Conservation (phyloP, 1,140 invertebrate genomes). For the Asobara japonica region DNA sequence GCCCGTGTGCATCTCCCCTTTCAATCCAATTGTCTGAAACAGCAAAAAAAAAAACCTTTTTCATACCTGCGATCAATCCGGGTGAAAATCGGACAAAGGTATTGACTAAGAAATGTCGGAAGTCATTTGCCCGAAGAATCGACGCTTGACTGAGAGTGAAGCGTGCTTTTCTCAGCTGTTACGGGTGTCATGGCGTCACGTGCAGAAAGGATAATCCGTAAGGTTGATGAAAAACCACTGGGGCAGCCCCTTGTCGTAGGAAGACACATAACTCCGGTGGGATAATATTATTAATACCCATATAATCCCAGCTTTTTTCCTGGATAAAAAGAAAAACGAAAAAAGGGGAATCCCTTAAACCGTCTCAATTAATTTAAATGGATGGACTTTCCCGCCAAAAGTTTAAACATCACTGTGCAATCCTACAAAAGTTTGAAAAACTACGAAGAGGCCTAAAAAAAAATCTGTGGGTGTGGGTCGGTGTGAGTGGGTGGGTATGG, state of each 20-base stretch:
- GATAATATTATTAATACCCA: constrained; percentile 4
- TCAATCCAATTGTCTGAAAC: not conserved
- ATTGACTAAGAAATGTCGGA: not conserved
- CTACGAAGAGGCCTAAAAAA: too few species aligned
- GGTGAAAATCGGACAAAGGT: not conserved
- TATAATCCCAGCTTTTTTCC: not conserved
- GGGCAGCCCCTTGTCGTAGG: not conserved
- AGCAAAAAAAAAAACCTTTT: not conserved
- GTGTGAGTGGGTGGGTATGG: too few species aligned
- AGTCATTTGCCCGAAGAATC: not conserved
- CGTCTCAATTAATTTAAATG: not conserved
- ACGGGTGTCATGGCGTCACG: not conserved
- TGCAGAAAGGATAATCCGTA: not conserved
- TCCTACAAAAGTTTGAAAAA: too few species aligned
- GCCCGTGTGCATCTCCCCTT: too few species aligned
- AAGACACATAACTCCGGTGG: constrained; percentile 1
- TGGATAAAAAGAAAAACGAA: not conserved
- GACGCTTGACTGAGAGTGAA: not conserved
- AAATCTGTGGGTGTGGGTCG: too few species aligned
- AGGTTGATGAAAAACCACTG: constrained; percentile 6
- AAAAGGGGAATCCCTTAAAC: not conserved
- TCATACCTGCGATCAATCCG: not conserved
- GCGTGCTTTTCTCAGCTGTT: constrained; percentile 4
- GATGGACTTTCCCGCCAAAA: not conserved
- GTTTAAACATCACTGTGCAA: too few species aligned